Percentiles rank a stretch among this genome's conserved stretches.
These are phyloP conservation scores for Ladona fulva DNA, from an alignment of 1,140 invertebrate genomes.

Conservation along the genomic window DNA sequence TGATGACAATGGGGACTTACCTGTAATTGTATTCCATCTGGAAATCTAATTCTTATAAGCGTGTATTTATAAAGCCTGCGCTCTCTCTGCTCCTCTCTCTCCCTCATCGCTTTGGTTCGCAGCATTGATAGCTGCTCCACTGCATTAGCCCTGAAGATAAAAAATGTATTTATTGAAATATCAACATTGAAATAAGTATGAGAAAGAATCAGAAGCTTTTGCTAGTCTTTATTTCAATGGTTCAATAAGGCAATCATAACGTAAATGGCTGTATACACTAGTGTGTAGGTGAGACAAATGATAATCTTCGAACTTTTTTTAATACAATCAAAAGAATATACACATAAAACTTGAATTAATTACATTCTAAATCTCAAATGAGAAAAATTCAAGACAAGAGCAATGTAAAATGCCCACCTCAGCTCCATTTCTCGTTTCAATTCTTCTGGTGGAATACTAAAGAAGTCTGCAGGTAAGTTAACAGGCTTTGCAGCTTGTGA, in stretches of 20 bases:
- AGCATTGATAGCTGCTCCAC: constrained; percentile 72
- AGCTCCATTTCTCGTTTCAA: constrained; percentile 73
- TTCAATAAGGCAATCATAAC: neutral
- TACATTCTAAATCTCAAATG: too few relatives aligned
- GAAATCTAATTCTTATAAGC: constrained; percentile 75
- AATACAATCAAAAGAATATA: neutral
- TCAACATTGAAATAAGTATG: too few relatives aligned
- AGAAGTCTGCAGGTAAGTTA: constrained; percentile 76
- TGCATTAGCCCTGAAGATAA: constrained; percentile 53
- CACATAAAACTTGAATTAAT: too few relatives aligned
- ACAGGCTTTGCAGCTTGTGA: constrained; percentile 55
- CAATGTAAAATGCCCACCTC: constrained; percentile 39
- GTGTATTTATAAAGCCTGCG: constrained; percentile 75
- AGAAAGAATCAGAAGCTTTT: too few relatives aligned
- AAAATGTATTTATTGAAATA: neutral
- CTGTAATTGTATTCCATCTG: constrained; percentile 74
- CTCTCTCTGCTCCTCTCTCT: constrained; percentile 70
- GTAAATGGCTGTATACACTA: too few relatives aligned
- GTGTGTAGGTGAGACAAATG: too few relatives aligned
- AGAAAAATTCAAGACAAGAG: too few relatives aligned
- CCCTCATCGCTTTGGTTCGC: constrained; percentile 85
- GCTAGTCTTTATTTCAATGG: neutral
- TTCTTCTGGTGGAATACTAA: constrained; percentile 65
- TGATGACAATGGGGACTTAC: too few relatives aligned
- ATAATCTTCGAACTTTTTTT: too few relatives aligned